Base-by-base conservation (phyloP, 2,113 vertebrate species). In the Pantherophis guttatus region DNA sequence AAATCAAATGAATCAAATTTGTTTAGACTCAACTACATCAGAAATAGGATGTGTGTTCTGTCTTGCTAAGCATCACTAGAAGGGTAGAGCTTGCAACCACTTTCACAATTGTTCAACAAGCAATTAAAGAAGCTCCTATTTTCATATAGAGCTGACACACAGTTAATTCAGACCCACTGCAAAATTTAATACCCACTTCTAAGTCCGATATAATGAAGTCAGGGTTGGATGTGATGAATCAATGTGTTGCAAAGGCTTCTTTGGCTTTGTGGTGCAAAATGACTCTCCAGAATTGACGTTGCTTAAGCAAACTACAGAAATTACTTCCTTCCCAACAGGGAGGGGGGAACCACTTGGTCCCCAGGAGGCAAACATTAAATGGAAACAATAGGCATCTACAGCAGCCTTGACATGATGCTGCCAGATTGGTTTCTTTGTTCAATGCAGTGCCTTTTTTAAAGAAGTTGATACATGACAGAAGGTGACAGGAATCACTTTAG, bases 101-200 rank as follows among this genome's bases (percentile, higher is more conserved):
- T 97, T 97, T 95, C 95, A 95, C 91, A 93, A 97, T 88, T 96
- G 90, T 95, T 97, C 92, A 96, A 94, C 94, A 97, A 96, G 95
- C 95, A 97, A 95, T 96, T 97, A 95, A 97, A 98, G 96, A 97
- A 94, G 94, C 93, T 97, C 93, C 96, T 97, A 97, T 97, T 97
- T 96, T 95, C 95, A 96, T 96, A 94, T 96, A 92, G 92, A 96
- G 90, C 94, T 96, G 95, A 95, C 95, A 96, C 97, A 96, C 97
- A 94, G 96, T 97, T 96, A 97, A 98, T 97, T 98, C 96, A 97
- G 93, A 95, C 91, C 33, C 93, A 10, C 95, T 58, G 93, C 94
- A 90, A 97, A 97, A 96, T 97, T 97, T 97, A 97, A 97, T 97
- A 97, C 97, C 94, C 94, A 97, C 96, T 94, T 88, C 62, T n/a